phyloP scores from a whole-genome alignment of 2,888 invertebrate genomes.

The Zaprionus bogoriensis region DNA sequence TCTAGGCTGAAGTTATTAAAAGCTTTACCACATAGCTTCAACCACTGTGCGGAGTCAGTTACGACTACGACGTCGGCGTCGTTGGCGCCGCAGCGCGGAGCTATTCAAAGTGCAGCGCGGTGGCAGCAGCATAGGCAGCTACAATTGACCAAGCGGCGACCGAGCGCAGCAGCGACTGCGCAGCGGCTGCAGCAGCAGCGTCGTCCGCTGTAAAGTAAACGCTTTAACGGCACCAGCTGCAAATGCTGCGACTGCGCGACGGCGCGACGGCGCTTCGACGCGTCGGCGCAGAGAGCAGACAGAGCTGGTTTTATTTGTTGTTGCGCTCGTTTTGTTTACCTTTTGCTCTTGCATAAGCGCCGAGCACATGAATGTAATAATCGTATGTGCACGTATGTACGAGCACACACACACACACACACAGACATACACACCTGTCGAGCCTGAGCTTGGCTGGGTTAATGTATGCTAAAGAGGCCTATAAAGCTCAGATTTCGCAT shows the following conservation, averaged over 20 bases:
- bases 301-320: neutral
- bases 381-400: neutral
- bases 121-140: conserved; percentile 2
- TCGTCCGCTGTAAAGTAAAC: conserved; percentile 31
- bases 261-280: too few relatives aligned
- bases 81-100: conserved; percentile 7
- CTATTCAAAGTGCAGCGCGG: conserved; percentile 32
- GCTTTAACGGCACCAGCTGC: conserved; percentile 59
- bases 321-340: conserved; percentile 4
- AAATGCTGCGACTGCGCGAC: conserved; percentile 39
- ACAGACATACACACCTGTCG: neutral
- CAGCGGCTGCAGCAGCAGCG: conserved; percentile 22
- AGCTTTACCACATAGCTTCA: neutral
- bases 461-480: neutral
- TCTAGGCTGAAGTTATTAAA: neutral
- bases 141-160: conserved; percentile 12
- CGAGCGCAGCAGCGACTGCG: conserved; percentile 19
- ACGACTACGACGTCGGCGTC: conserved; percentile 10
- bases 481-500: neutral
- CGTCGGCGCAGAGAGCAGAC: neutral
- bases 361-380: conserved; percentile 1
- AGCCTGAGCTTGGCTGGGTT: neutral
- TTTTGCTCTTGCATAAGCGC: conserved; percentile 3
- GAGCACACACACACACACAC: neutral
- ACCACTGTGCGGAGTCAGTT: conserved; percentile 45